phyloP scores from a whole-genome alignment of 92 coral and sea anemone species.

The Diadumene lineata region DNA sequence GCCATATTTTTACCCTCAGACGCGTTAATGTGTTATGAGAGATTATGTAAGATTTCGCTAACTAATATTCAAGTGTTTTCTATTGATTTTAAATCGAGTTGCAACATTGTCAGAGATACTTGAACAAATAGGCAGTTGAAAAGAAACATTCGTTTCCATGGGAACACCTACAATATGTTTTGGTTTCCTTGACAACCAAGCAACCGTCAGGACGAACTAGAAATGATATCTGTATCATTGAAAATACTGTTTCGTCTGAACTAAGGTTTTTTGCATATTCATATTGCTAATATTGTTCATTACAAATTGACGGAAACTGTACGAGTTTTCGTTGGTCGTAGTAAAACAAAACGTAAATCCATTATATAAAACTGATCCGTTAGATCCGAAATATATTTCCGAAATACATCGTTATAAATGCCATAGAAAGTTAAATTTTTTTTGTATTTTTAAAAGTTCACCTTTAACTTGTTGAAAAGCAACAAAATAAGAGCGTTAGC shows the following conservation, averaged over 20 bases:
- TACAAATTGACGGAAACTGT: no score
- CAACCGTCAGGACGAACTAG: background rate
- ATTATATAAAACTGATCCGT: background rate
- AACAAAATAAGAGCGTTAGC: no score
- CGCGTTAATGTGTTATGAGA: background rate
- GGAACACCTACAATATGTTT: background rate
- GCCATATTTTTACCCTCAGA: background rate
- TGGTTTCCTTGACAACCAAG: background rate
- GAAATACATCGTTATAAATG: background rate
- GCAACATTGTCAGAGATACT: background rate
- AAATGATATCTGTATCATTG: background rate
- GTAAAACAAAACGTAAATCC: background rate
- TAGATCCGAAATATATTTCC: background rate
- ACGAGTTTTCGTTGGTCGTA: background rate
- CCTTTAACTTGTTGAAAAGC: no score
- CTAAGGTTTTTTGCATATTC: no score
- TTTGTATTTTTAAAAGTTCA: no score
- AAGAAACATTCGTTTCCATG: background rate
- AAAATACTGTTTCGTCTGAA: no score
- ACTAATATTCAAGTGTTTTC: background rate
- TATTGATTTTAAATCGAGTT: background rate
- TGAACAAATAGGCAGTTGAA: background rate
- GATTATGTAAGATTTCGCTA: background rate
- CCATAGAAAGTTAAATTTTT: background rate
- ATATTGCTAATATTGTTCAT: no score